Evolutionary conservation across 1,140 invertebrate genomes (phyloP), one percentile per base, ranked within the genome.

Genomic region (Leptonema lineaticorne): DNA sequence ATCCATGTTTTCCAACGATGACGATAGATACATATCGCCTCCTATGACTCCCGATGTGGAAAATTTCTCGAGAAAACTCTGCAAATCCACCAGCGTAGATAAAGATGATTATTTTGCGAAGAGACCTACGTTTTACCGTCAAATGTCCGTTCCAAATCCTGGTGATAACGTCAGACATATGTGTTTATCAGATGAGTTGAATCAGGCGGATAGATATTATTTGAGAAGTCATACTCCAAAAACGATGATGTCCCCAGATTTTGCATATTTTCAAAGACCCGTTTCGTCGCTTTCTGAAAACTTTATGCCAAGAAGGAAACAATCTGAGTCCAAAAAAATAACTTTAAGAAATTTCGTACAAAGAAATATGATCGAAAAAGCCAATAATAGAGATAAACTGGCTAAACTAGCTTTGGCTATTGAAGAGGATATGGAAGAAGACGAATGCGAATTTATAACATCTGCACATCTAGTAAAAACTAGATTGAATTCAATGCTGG

Each of bases 331-430:
- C 3, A 73, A 73, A 37, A 73, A 63, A 29, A 18, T 37, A 2
- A 65, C 70, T 14, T 30, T 73, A 18, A 59, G 65, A 27, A 71
- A 58, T 62, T 73, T 70, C 41, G 33, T 73, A 46, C 72, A 73
- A 26, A 69, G 67, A 24, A 73, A 69, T 28, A 71, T 69, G 69
- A 71, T 73, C 8, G 58, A 65, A 1, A 41, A 59, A 33, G 27
- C 78, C 1, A 74, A 78, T 65, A 78, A 82, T 62, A 70, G 80
- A 28, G 79, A 82, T 37, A 75, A 78, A 41, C 58, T 82, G 69
- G 81, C 77, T 7, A 78, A 78, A 56, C 67, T 83, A 48, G 81
- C 81, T 28, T 72, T 82, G 33, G 75, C 81, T 1, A 79, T 82
- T 41, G 81, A 82, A 68, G 78, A 81, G n/a, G 80, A 81, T 64